Base-by-base conservation (phyloP, 2,888 invertebrate genomes). In the Tetrapedia diversipes region DNA sequence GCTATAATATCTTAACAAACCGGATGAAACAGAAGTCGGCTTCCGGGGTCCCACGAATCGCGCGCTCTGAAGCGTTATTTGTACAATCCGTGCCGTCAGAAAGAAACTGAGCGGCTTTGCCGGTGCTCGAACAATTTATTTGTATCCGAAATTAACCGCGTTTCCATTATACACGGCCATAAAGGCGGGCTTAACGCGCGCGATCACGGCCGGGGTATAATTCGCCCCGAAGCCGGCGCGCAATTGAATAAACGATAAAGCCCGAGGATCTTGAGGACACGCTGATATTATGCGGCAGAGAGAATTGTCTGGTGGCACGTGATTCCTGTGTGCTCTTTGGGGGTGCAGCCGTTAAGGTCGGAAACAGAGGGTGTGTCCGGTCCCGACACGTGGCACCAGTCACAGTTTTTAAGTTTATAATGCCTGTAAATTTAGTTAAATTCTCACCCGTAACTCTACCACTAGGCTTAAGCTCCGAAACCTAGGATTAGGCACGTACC, bases 241-340 rank as follows among this genome's bases (percentile, higher is more conserved):
- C 64, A 43, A 51, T 51, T 51, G 71, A 57, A 57, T 51, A 59
- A 69, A 63, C 47, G 57, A 57, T 65, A 27, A 16, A 54, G 32
- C 4, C n/a, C 14, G 37, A 37, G 53, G 49, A 24, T n/a, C 39
- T 22, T 29, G 39, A 56, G 27, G 65, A 53, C 22, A 24, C 32
- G 41, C 8, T 45, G 59, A 54, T 53, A 56, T 63, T 49, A 41
- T 47, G 39, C 47, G 37, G 22, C 47, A n/a, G 32, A 63, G 39
- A 27, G 57, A 68, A 73, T 57, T 51, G 75, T 69, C 63, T 69
- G 73, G 51, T 56, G 72, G 57, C 65, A 68, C 59, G 69, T 72
- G 72, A 69, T 69, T 69, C 60, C 32, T 27, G 27, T 60, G 22
- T 19, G 37, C 47, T 39, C 61, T 45, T 71, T 59, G 45, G 34